Evolutionary conservation across 2,797 vertebrate genomes (phyloP), one percentile per base, ranked within the genome.

Genomic region (Sebastes vulpes): DNA sequence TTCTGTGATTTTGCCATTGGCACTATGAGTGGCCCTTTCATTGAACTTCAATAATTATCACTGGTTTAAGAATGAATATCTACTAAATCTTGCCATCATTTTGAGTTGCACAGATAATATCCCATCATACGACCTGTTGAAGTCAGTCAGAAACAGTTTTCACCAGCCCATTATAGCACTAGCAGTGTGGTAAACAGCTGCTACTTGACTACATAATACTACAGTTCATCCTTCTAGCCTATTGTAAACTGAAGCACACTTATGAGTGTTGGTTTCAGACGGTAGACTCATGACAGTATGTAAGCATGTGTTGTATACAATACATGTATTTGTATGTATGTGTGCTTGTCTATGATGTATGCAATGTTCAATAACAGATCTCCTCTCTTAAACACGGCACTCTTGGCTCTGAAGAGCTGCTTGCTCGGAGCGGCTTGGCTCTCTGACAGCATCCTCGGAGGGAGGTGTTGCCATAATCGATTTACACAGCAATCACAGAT

Each of bases 401-500:
- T 46, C 16, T 70, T 53, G 42, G 66, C 81, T 87, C 75, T 75
- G 80, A 74, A 65, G 67, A 63, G 6, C 42, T 46, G 42, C 12
- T 58, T 32, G 81, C 80, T 70, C 4, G 10, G 67, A 83, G 86
- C 77, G 58, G 72, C 59, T 75, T 90, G 89, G 83, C 84, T 50
- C 65, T 28, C 75, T 84, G 91, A 89, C 93, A 94, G 91, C 83
- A 82, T 86, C 82, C 88, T 92, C 65, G 56, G 71, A 91, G 79
- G 65, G 75, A 83, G 68, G 81, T 81, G 88, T 82, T 84, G 87
- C 89, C 74, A 71, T 94, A 94, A 95, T 95, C 90, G 85, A 95
- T 95, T 94, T 94, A 88, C 89, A 92, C 92, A 87, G 92, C 89
- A 90, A 93, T 93, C 91, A 88, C 89, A 90, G 86, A 92, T 91